Conservation (phyloP, 2,797 vertebrate genomes). For the Oreonectes daqikongensis region DNA sequence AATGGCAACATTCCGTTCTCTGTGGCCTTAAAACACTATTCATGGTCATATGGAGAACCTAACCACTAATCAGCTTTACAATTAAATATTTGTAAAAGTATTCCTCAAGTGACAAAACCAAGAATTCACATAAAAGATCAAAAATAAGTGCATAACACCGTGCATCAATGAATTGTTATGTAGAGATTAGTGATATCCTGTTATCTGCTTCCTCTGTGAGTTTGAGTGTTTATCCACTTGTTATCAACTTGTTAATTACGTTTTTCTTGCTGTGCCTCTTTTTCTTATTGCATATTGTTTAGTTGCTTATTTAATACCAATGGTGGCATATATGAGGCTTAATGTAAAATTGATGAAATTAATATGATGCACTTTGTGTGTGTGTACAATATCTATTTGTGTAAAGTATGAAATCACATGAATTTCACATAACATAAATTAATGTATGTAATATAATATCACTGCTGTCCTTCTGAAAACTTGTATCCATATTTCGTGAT, state of each 20-base stretch:
- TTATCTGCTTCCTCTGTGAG: background rate
- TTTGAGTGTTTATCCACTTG: background rate
- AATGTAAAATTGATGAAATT: too few species aligned
- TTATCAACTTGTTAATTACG: background rate
- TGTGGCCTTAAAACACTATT: slow-evolving; percentile 9
- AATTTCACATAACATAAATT: too few species aligned
- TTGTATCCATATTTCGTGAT: too few species aligned
- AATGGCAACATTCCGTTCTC: background rate
- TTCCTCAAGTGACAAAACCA: slow-evolving; percentile 46
- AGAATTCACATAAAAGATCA: slow-evolving; percentile 46
- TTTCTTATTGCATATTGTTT: background rate
- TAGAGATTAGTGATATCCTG: background rate
- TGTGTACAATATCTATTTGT: too few species aligned
- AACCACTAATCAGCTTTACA: slow-evolving; percentile 53
- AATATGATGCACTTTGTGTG: too few species aligned
- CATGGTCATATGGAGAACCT: slow-evolving; percentile 34
- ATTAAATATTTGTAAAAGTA: slow-evolving; percentile 44
- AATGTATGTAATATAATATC: too few species aligned
- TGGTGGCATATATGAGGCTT: too few species aligned
- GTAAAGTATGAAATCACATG: too few species aligned
- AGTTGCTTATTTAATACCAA: background rate
- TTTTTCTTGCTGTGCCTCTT: too few species aligned
- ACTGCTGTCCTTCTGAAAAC: too few species aligned
- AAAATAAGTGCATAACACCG: slow-evolving; percentile 30
- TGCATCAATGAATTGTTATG: background rate